Base-by-base conservation (phyloP, 2,888 invertebrate genomes). In the Villa cingulata region DNA sequence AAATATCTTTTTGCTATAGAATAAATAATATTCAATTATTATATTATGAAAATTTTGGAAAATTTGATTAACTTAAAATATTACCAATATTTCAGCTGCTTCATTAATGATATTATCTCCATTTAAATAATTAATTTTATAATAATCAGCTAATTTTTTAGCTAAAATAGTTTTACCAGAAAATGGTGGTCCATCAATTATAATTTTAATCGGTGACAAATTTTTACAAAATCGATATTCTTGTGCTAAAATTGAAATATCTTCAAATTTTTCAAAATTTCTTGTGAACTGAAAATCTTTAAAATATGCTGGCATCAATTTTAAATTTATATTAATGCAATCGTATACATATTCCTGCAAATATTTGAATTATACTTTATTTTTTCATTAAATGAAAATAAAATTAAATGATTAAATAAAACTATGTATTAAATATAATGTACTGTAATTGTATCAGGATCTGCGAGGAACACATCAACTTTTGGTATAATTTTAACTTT, bases 121-220 rank as follows among this genome's bases (percentile, higher is more conserved):
- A 40, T 49, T 44, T 7, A 53, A 39, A 18, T 47, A 50, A 40
- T 50, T 46, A 20, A 78, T 63, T 5, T 74, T 74, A 56, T 81
- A 82, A 46, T 71, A 64, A 49, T 76, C 69, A 44, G 73, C 72
- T 43, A 82, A 67, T 51, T 65, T 67, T 54, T 73, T 73, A 1
- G 80, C 73, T 47, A 82, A 55, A 18, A 66, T 70, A 1, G 79
- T 77, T 65, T 82, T 82, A 19, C 82, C 82, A 14, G 74, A 71
- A 9, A 77, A 73, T 4, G 82, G 80, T 18, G 81, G 81, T 2
- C 82, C 83, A 53, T 79, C 76, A 2, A 83, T 62, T 16, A 81
- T 57, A 40, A 74, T 61, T 57, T 76, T 78, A 54, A 80, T 70
- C 39, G 80, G 74, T 56, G 70, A 72, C 50, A 82, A 63, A 53